Base-by-base conservation (phyloP, 2,797 vertebrate species). In the Varecia variegata region DNA sequence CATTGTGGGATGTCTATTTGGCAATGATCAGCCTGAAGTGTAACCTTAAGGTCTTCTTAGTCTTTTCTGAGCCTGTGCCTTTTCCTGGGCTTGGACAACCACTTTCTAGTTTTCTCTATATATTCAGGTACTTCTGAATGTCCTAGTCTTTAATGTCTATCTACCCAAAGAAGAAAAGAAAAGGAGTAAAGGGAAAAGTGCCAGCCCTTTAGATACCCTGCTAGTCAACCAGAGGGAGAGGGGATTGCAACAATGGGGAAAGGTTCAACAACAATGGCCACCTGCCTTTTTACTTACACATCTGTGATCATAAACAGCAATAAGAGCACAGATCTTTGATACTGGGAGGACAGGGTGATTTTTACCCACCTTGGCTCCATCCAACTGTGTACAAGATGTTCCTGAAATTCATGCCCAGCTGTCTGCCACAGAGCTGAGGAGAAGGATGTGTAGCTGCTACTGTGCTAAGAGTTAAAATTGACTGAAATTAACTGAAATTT, bases 271-370 rank as follows among this genome's bases (percentile, higher is more conserved):
- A 2, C 17, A 52, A 7, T n/a, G 27, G 2, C 8, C 18, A 2
- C 25, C 3, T 12, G 10, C 21, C 5, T 4, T 43, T 23, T 8
- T 9, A 25, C 8, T 12, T 58, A 17, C 9, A n/a, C 3, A 1
- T 58, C 10, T 32, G 25, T 25, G 18, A 38, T 4, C 27, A 38
- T 15, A 15, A 35, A 9, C 25, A 54, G 20, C 3, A 58, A 52
- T 77, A 20, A 40, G 27, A 52, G 13, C 70, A 90, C 3, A 67
- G 8, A 43, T 17, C 20, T 27, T 18, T 38, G 21, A 21, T 70
- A 60, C 68, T 52, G 70, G 35, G 17, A 79, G 20, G 15, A 5
- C 11, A 47, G 23, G 2, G n/a, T 60, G 11, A 27, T 25, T 25
- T 70, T 50, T 47, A 10, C 3, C 27, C 14, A n/a, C 32, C 25